These are phyloP conservation scores for Melinaea menophilus DNA, from an alignment of 2,888 invertebrate species.

Conservation along the genomic window DNA sequence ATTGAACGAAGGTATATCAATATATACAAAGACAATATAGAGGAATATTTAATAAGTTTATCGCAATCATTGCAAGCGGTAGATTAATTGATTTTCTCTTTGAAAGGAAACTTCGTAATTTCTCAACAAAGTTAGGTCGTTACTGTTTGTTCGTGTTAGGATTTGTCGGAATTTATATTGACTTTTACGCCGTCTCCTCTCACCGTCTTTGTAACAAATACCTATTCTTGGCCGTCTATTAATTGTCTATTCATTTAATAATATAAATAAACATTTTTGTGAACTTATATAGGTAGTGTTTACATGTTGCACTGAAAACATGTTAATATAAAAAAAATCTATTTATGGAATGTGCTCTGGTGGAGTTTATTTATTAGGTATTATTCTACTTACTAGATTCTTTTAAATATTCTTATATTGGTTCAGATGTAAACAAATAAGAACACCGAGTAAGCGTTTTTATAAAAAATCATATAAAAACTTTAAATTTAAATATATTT, in stretches of 20 bases:
- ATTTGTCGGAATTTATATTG: slow-evolving; percentile 6
- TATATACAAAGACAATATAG: background rate
- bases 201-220: background rate
- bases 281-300: no score
- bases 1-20: no score
- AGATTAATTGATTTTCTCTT: slow-evolving; percentile 5
- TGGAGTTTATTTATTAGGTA: no score
- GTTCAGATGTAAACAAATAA: no score
- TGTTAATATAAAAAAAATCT: no score
- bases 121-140: background rate
- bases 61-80: background rate
- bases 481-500: no score
- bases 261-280: background rate
- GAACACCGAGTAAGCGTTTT: no score
- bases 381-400: no score
- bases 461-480: no score
- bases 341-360: no score
- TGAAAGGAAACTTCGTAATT: slow-evolving; percentile 2
- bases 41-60: background rate
- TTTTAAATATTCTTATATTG: no score
- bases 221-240: background rate
- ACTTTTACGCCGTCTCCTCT: background rate
- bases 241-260: background rate
- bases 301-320: no score
- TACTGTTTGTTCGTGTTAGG: slow-evolving; percentile 5